Conservation (phyloP, 2,888 invertebrate genomes). For the Chironomus riparius region DNA sequence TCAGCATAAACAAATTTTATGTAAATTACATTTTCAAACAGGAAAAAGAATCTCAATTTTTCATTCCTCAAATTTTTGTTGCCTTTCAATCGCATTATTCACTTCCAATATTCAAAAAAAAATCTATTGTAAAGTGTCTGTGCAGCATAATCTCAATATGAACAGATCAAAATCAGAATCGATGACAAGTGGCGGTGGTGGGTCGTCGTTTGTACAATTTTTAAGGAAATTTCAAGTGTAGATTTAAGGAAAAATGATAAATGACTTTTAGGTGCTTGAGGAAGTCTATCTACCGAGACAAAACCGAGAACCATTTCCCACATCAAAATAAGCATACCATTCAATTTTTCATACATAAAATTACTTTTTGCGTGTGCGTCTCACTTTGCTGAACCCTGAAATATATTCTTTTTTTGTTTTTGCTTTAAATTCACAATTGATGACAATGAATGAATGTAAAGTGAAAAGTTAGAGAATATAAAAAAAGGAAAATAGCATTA, state of each 20-base stretch:
- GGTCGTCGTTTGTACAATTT: background rate
- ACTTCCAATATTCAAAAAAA: background rate
- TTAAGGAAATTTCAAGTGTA: background rate
- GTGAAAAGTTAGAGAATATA: background rate
- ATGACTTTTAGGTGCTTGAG: background rate
- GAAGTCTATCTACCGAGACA: too few relatives aligned
- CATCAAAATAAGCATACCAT: background rate
- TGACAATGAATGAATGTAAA: constrained; percentile 6
- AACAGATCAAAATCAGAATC: background rate
- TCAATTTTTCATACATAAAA: background rate
- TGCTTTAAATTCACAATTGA: constrained; percentile 5
- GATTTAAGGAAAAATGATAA: background rate
- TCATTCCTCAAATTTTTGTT: too few relatives aligned
- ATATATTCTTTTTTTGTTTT: constrained; percentile 15
- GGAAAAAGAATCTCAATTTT: too few relatives aligned
- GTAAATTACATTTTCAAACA: constrained; percentile 14
- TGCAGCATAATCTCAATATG: background rate
- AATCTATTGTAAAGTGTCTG: background rate
- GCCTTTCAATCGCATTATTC: too few relatives aligned
- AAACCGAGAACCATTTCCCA: too few relatives aligned
- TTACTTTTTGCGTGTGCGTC: background rate
- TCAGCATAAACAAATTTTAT: constrained; percentile 28
- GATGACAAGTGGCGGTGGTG: background rate
- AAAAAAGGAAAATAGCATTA: background rate
- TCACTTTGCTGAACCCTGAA: constrained; percentile 2